Evolutionary conservation across 2,797 vertebrate species (phyloP).

Genomic region (Salarias fasciatus): DNA sequence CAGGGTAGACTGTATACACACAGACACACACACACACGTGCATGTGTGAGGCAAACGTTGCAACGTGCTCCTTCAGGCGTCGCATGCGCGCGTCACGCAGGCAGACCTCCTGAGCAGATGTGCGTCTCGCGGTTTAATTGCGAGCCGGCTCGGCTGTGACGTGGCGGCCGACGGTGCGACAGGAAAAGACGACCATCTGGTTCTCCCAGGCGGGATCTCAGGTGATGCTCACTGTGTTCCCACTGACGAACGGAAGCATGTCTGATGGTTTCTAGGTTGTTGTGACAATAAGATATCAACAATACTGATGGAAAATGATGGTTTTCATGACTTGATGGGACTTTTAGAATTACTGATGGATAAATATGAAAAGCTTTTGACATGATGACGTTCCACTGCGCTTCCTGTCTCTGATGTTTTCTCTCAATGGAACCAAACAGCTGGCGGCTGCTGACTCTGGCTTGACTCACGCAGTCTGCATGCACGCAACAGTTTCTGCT

Average conservation of each 20-base stretch:
- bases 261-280: no score
- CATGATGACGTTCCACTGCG: not conserved
- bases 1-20: constrained; percentile 23
- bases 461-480: not conserved
- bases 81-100: not conserved
- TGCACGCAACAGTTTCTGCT: not conserved
- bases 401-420: no score
- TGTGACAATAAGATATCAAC: no score
- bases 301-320: no score
- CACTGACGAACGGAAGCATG: no score
- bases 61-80: no score
- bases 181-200: not conserved
- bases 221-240: no score
- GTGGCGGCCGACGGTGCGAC: no score
- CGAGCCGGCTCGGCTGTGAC: constrained; percentile 11
- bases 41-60: constrained; percentile 3
- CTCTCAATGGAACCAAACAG: no score
- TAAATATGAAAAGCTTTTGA: no score
- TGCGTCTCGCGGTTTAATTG: constrained; percentile 14
- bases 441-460: not conserved
- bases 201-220: not conserved
- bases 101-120: constrained; percentile 1
- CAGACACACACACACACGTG: constrained; percentile 16
- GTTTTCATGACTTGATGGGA: no score
- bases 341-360: no score